These are phyloP conservation scores for Phenganax marumi DNA, from an alignment of 92 coral and sea anemone genomes.

Conservation along the genomic window DNA sequence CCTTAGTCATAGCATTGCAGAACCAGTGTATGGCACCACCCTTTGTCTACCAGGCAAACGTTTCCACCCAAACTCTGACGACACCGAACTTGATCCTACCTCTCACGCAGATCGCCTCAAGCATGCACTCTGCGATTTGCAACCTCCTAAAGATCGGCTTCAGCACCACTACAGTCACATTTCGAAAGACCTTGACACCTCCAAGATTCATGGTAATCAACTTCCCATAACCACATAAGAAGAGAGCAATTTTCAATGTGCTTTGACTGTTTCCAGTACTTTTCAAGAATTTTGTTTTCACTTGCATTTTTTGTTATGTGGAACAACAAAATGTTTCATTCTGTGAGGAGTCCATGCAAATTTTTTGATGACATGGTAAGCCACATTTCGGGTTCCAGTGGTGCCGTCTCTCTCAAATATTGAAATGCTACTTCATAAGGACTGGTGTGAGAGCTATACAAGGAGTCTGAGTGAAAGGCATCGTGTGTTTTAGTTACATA, in stretches of 20 bases:
- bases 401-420: too few species aligned
- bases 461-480: neutral
- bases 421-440: neutral
- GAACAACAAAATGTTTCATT: neutral
- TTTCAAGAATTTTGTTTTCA: neutral
- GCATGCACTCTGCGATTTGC: neutral
- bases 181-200: neutral
- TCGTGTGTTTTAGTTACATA: conserved; percentile 58
- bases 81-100: neutral
- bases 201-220: too few species aligned
- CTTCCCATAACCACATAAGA: conserved; percentile 13
- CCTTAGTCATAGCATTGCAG: neutral
- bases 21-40: conserved; percentile 29
- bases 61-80: neutral
- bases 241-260: neutral
- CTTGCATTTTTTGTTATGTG: neutral
- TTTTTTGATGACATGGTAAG: neutral
- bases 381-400: conserved; percentile 31
- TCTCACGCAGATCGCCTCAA: conserved; percentile 7
- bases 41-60: conserved; percentile 25
- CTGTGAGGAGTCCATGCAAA: too few species aligned
- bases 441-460: conserved; percentile 7
- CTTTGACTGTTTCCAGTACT: conserved; percentile 3
- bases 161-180: neutral
- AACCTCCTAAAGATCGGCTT: neutral